A percentile compares a stretch with the other conserved stretches of the same genome.
These are phyloP conservation scores for Drosophila equinoxialis DNA, from an alignment of 1,140 invertebrate genomes.

Conservation along the genomic window DNA sequence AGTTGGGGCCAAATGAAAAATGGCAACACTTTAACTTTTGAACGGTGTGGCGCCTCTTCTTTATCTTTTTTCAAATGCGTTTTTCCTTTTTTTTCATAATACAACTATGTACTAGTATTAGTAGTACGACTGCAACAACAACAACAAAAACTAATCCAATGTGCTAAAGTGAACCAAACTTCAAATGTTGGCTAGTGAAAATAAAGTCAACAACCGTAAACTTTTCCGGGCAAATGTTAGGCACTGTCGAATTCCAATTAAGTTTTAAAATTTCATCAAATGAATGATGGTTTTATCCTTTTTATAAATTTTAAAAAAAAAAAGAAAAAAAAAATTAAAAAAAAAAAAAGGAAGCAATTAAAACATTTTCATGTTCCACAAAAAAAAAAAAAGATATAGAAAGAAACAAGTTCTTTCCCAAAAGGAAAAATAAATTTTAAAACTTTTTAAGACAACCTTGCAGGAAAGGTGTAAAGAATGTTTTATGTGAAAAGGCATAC, in stretches of 20 bases:
- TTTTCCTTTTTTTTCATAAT: constrained; percentile 32
- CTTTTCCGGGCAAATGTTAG: constrained; percentile 7
- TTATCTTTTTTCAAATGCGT: constrained; percentile 28
- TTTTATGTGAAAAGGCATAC: too few species aligned
- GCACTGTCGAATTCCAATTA: constrained; percentile 50
- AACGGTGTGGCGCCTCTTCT: constrained; percentile 34
- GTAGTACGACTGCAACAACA: neutral
- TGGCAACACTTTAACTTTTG: constrained; percentile 65
- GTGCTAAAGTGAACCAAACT: constrained; percentile 30
- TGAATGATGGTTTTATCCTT: too few species aligned
- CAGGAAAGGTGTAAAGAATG: too few species aligned
- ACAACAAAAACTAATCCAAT: too few species aligned
- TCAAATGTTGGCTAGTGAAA: constrained; percentile 9
- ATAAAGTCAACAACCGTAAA: constrained; percentile 45
- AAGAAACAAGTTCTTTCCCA: neutral
- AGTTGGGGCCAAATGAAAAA: constrained; percentile 48
- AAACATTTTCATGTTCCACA: neutral
- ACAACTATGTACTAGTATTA: constrained; percentile 14
- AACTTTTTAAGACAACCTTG: too few species aligned
- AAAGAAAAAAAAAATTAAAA: too few species aligned
- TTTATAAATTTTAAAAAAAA: too few species aligned
- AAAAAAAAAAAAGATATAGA: too few species aligned
- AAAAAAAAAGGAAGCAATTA: too few species aligned
- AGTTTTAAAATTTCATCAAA: constrained; percentile 53
- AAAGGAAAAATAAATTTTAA: too few species aligned